Evolutionary conservation across 2,113 vertebrate species (phyloP), one percentile per base, ranked within the genome.

Genomic region (Mus pahari): DNA sequence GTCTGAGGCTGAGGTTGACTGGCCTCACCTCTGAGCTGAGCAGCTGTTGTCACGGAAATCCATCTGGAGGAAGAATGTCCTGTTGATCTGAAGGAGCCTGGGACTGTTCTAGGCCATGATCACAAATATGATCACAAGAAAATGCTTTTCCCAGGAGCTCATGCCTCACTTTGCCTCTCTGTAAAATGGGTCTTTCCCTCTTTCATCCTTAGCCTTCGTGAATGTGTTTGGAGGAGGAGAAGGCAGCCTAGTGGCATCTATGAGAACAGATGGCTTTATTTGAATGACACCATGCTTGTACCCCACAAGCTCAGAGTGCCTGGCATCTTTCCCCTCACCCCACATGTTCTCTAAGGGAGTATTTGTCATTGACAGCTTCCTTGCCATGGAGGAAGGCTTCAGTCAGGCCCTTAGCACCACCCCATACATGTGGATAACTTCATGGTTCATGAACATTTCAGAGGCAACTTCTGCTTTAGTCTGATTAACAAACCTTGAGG

Each of bases 131-230:
- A 60, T 24, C 13, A 8, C 31, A 77, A 58, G n/a, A 75, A 64
- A 89, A 66, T 3, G 14, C 53, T 82, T 86, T 71, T 5, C 12
- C 33, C 0, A 13, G 22, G 17, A 45, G 24, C 20, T 31, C 0
- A 2, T 86, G 91, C 50, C 92, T 97, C 90, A 42, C 53, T 88
- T 96, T 94, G 39, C 33, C 89, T 92, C 62, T 94, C 83, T 95
- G 39, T 84, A 92, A 79, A 95, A 55, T 19, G 10, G 78, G 70
- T 36, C n/a, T 22, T 0, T 5, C 2, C 48, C 10, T 50, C 19
- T 53, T 50, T 24, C 17, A 42, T 50, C 17, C 50, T 16, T 2
- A 28, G 26, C 5, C 45, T 70, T 74, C 12, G 0, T 8, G 58
- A 86, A 82, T 5, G 1, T 45, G 31, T 17, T 64, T 20, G 73